Conservation (phyloP, 37 sponge, comb jelly and placozoan genomes). For the Haliclona indistincta region DNA sequence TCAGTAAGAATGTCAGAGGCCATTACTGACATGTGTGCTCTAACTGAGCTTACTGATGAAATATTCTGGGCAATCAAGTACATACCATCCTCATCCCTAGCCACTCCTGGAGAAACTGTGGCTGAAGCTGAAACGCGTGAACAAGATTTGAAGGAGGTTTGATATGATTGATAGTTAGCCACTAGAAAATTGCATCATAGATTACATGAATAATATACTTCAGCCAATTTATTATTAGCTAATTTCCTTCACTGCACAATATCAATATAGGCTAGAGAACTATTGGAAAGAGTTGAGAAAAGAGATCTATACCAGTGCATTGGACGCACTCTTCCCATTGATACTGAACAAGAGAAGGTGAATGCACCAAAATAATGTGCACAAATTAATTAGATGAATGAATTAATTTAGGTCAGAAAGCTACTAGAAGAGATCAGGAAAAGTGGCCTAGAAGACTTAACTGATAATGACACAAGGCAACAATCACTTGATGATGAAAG, state of each 20-base stretch:
- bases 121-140: not conserved
- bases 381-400: too few species aligned
- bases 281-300: slow-evolving; percentile 4
- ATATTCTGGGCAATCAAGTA: not conserved
- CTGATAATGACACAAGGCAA: too few species aligned
- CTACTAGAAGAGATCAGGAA: too few species aligned
- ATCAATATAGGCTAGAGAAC: not conserved
- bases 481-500: too few species aligned
- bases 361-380: too few species aligned
- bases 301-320: not conserved
- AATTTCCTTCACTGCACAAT: not conserved
- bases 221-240: not conserved
- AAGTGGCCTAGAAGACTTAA: too few species aligned
- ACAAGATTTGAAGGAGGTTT: not conserved
- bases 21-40: not conserved
- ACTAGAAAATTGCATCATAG: too few species aligned
- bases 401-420: too few species aligned
- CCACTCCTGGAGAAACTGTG: too few species aligned
- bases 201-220: not conserved
- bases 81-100: too few species aligned
- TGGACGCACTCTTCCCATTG: too few species aligned
- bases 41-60: not conserved
- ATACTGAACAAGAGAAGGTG: too few species aligned
- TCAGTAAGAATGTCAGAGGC: slow-evolving; percentile 1
- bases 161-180: not conserved